Percentiles rank a stretch among this genome's conserved stretches.
These are phyloP conservation scores for Mormyrops attenuatus DNA, from an alignment of 2,797 vertebrate species.

Conservation along the genomic window DNA sequence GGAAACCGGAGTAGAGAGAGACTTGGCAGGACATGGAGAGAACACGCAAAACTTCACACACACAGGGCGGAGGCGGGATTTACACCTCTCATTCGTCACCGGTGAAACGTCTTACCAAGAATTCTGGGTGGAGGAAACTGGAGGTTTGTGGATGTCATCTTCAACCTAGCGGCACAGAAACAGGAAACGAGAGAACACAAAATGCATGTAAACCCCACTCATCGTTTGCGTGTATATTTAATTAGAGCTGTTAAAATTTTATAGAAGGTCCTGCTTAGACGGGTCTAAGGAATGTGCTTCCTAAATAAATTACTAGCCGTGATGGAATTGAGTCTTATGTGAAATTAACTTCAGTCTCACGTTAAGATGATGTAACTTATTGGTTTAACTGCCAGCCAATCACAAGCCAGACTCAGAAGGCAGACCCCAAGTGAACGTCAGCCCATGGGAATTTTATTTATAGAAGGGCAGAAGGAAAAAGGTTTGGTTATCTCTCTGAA, in stretches of 20 bases:
- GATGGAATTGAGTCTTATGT: background rate
- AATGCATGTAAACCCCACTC: background rate
- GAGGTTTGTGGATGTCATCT: constrained; percentile 6
- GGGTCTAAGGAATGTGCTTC: background rate
- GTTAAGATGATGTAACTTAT: background rate
- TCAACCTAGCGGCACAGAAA: constrained; percentile 10
- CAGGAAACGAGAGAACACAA: background rate
- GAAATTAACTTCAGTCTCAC: background rate
- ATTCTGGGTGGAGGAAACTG: background rate
- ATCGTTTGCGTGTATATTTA: background rate
- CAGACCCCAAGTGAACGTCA: background rate
- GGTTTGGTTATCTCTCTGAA: background rate
- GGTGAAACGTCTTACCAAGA: constrained; percentile 21
- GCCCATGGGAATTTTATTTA: background rate
- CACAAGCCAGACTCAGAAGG: background rate
- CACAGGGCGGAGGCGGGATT: background rate
- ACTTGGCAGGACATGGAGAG: background rate
- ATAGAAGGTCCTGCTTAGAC: background rate
- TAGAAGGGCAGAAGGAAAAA: background rate
- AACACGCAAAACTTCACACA: background rate
- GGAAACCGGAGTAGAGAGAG: background rate
- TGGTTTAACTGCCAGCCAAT: background rate
- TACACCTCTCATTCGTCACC: constrained; percentile 22
- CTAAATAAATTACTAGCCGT: background rate
- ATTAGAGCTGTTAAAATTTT: background rate